phyloP scores from a whole-genome alignment of 2,797 vertebrate species.

The Acanthurus leucopareius region DNA sequence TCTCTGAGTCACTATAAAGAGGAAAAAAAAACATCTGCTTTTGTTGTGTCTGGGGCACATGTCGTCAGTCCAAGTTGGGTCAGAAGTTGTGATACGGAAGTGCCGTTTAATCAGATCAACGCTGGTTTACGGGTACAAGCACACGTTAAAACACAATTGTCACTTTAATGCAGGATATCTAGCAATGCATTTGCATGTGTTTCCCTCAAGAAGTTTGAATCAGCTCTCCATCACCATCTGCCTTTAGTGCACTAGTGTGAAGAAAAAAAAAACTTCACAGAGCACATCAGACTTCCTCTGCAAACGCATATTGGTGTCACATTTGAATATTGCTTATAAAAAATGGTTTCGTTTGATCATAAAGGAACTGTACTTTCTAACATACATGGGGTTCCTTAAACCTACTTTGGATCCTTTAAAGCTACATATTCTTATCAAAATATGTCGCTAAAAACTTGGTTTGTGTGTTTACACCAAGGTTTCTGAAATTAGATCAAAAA shows the following conservation, averaged over 20 bases:
- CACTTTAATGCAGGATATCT: constrained; percentile 8
- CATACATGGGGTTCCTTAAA: too few species aligned
- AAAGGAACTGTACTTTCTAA: too few species aligned
- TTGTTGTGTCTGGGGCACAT: constrained; percentile 60
- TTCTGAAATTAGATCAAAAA: not conserved
- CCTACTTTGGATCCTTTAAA: too few species aligned
- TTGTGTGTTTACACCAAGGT: not conserved
- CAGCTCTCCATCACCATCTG: constrained; percentile 6
- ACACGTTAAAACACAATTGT: constrained; percentile 1
- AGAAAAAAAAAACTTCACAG: not conserved
- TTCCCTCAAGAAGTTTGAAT: not conserved
- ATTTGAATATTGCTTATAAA: not conserved
- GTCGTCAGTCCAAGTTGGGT: constrained; percentile 42
- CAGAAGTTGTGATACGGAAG: not conserved
- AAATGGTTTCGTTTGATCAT: too few species aligned
- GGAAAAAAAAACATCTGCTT: constrained; percentile 70
- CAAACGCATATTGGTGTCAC: not conserved
- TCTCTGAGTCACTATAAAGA: constrained; percentile 51
- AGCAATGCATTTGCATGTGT: not conserved
- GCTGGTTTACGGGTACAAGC: constrained; percentile 30
- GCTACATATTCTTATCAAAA: not conserved
- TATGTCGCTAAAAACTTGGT: not conserved
- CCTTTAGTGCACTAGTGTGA: not conserved
- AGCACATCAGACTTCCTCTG: constrained; percentile 8
- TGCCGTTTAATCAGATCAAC: not conserved